Percentiles rank a stretch among this genome's conserved stretches.
Conservation (phyloP, 2,888 invertebrate species). For the Acanthoscelides obtectus region DNA sequence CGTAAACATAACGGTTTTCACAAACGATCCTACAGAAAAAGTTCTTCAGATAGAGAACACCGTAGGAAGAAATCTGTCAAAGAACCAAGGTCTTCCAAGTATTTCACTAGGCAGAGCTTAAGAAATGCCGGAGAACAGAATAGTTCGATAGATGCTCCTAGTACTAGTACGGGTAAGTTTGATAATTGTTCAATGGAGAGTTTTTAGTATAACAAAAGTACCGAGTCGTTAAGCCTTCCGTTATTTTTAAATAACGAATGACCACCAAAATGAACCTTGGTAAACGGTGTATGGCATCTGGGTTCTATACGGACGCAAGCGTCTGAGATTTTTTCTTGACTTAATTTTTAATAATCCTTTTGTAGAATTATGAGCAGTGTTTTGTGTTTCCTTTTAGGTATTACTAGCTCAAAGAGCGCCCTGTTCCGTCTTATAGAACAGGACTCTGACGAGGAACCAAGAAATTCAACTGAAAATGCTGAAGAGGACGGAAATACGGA, state of each 20-base stretch:
- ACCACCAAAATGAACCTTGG: no score
- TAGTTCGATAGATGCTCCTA: constrained; percentile 56
- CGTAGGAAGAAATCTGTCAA: constrained; percentile 1
- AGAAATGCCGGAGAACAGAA: constrained; percentile 36
- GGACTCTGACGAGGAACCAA: constrained; percentile 59
- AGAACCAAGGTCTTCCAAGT: constrained; percentile 27
- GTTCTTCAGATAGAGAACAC: constrained; percentile 11
- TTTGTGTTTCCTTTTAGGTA: constrained; percentile 40
- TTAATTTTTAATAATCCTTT: no score
- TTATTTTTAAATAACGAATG: no score
- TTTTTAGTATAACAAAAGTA: no score
- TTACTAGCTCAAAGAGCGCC: constrained; percentile 37
- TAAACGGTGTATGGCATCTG: no score
- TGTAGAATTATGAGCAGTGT: no score
- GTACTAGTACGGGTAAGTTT: constrained; percentile 55
- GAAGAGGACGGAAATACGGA: constrained; percentile 11
- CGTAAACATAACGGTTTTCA: constrained; percentile 27
- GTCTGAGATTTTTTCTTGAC: no score
- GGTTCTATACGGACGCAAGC: no score
- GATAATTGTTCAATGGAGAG: no score
- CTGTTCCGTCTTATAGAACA: constrained; percentile 49
- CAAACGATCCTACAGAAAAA: constrained; percentile 20
- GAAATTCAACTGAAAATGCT: constrained; percentile 18
- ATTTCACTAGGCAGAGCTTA: constrained; percentile 36
- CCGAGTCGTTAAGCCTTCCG: no score